Conservation (phyloP, 2,113 vertebrate species). For the Oreocharis arfaki region DNA sequence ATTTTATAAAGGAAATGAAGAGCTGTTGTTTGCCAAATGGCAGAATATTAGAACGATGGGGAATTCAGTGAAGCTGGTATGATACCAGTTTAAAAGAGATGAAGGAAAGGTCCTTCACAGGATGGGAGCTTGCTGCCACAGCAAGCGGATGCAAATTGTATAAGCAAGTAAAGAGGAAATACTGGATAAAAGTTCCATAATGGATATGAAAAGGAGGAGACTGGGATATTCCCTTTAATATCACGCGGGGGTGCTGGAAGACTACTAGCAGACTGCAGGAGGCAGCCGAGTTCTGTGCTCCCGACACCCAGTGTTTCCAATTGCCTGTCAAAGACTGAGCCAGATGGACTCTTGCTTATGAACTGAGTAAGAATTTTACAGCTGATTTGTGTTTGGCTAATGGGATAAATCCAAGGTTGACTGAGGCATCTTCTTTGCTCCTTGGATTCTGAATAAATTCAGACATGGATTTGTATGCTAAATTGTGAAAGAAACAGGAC, state of each 20-base stretch:
- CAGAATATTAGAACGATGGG: not conserved
- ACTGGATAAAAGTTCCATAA: not conserved
- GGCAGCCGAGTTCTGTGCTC: not conserved
- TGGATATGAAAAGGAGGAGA: not conserved
- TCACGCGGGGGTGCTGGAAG: accelerated
- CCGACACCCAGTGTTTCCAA: not conserved
- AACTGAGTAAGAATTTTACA: not conserved
- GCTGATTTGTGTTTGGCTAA: not conserved
- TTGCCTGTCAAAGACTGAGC: not conserved
- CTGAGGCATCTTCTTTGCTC: not conserved
- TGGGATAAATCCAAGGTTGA: not conserved
- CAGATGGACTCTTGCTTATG: not conserved
- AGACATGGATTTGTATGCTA: not conserved
- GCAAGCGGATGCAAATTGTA: not conserved
- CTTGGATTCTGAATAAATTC: not conserved
- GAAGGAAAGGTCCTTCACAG: not conserved
- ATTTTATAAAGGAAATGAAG: not conserved
- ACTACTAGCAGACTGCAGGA: not conserved
- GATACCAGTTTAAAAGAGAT: not conserved
- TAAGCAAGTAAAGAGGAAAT: not conserved
- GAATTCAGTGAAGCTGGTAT: not conserved
- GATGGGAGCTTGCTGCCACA: not conserved
- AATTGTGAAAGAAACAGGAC: not conserved
- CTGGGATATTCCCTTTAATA: not conserved
- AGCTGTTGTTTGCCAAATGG: not conserved